Base-by-base conservation (phyloP, 2,113 vertebrate species). In the Leiothrix lutea region DNA sequence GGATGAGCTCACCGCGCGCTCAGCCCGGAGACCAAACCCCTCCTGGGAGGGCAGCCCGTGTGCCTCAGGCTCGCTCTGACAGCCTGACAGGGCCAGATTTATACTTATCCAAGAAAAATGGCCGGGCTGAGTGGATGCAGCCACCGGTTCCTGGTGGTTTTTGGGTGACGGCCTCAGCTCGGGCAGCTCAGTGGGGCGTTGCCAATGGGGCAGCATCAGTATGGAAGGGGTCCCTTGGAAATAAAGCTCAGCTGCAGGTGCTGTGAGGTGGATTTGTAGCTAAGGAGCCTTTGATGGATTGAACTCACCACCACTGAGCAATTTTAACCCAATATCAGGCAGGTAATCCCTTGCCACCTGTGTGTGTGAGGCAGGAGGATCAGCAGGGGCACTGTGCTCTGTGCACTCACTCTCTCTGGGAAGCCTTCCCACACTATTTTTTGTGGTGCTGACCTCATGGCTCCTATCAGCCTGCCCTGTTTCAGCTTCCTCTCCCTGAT, bases 401-500 rank as follows among this genome's bases (percentile, higher is more conserved):
- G n/a, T 6, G 8, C 7, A 17, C 71, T 90, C 16, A 0, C 69
- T n/a, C 78, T 58, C 73, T 60, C 25, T 74, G 53, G 92, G 92
- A 97, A 96, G 38, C 66, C 62, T 91, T 86, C 25, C 56, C 2
- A 56, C 57, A 11, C 93, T 96, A 87, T 94, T 98, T 97, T 77
- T 93, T 95, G 82, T 79, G 42, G 38, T 4, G 8, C 58, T 36
- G 90, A 95, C 81, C 70, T 83, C 96, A 84, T 23, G 70, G 94
- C 54, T 93, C 3, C 0, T 94, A 35, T 91, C 95, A 94, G 79
- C 83, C 92, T 97, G 94, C 58, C 88, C 93, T 93, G 29, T 23
- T 35, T 47, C 96, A 93, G 96, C 95, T 97, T 96, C 94, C 95
- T 94, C 38, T 96, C 90, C 78, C 78, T 86, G 61, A 53, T 40